Base-by-base conservation (phyloP, 1,140 invertebrate genomes). In the Psilanteris sp. region DNA sequence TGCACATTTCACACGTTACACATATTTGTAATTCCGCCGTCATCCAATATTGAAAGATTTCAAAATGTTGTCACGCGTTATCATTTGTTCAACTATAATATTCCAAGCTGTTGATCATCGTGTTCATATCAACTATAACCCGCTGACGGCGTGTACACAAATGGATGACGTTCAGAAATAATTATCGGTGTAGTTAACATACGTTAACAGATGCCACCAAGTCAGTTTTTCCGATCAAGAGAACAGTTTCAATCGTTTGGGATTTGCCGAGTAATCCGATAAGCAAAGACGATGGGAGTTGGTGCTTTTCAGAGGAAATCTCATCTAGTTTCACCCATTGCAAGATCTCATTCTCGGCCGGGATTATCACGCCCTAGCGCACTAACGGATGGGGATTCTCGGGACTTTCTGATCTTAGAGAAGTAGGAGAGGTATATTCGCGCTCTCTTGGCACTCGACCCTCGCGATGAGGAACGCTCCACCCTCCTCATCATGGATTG, bases 291-390 rank as follows among this genome's bases (percentile, higher is more conserved):
- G 70, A 78, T 74, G 62, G 72, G 71, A 81, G 82, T 72, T 74
- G 76, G 54, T 76, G 77, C 77, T 72, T 85, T 82, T 79, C 77
- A 74, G 68, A 77, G 79, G 76, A 79, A 82, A 85, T 85, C 82
- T 83, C 82, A 83, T 85, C 81, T 76, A 78, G 72, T 70, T 77
- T 75, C 54, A 73, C 39, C 71, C 55, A 71, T 67, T 67, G 76
- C 71, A 52, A 78, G 79, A 83, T 79, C 80, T 84, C 83, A 79
- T 84, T 80, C 78, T 80, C 75, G 64, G 57, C 36, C 11, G 55
- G 84, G 84, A 87, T 87, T 85, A 86, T 87, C 80, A 78, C 83
- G 81, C 83, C 81, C 81, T 81, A 52, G 74, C 79, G 81, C 79
- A 82, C 83, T 80, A 81, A 81, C 75, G 75, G 77, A 79, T 77